A percentile compares a stretch with the other conserved stretches of the same genome.
Conservation (phyloP, 1,140 invertebrate genomes). For the Drosophila kurseongensis region DNA sequence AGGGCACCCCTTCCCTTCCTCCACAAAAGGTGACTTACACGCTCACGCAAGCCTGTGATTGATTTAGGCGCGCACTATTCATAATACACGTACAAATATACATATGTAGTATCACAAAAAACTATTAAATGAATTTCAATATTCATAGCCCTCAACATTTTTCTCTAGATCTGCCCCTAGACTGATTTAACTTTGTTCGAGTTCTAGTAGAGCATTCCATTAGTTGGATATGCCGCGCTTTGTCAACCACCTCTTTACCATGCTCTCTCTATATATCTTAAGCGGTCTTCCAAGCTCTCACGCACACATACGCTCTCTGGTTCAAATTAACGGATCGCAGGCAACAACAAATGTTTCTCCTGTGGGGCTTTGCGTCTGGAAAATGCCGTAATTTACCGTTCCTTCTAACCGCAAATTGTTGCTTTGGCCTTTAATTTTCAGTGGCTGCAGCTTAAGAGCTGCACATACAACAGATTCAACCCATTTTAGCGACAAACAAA, state of each 20-base stretch:
- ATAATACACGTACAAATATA: too few relatives aligned
- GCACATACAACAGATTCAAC: not conserved
- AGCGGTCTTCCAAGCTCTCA: constrained; percentile 15
- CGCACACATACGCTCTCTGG: constrained; percentile 18
- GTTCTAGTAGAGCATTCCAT: constrained; percentile 17
- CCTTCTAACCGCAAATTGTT: constrained; percentile 16
- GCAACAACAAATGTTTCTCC: constrained; percentile 71
- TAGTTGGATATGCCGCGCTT: constrained; percentile 12
- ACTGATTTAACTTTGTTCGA: not conserved
- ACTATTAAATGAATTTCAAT: not conserved
- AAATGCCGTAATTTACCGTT: constrained; percentile 72
- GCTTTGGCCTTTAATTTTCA: constrained; percentile 44
- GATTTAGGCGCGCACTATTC: not conserved
- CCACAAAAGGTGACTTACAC: constrained; percentile 19
- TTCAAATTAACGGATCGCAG: constrained; percentile 75
- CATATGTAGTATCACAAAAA: too few relatives aligned
- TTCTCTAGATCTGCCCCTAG: not conserved
- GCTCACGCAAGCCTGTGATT: constrained; percentile 23
- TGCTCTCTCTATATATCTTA: not conserved
- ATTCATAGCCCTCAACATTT: not conserved
- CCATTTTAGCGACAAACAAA: constrained; percentile 22
- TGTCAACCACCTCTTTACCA: constrained; percentile 3
- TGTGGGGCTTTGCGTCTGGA: constrained; percentile 52
- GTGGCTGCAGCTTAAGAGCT: constrained; percentile 3
- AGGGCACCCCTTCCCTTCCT: not conserved